These are phyloP conservation scores for Fragum fragum DNA, from an alignment of 2,888 invertebrate species.

Conservation along the genomic window DNA sequence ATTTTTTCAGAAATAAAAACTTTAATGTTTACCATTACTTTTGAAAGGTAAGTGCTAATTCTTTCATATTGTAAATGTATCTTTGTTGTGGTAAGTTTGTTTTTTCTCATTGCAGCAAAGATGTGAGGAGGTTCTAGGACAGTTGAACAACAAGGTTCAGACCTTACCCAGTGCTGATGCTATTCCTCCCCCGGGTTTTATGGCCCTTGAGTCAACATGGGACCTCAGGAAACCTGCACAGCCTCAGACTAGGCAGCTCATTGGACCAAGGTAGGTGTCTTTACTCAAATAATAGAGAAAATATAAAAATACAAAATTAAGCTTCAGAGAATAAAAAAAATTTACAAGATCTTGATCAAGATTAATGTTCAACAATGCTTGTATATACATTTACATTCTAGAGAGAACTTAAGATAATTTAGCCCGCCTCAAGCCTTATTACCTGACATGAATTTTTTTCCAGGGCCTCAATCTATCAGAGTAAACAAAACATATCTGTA, in stretches of 20 bases:
- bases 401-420: conserved; percentile 67
- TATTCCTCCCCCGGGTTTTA: conserved; percentile 69
- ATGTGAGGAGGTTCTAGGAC: conserved; percentile 83
- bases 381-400: too few species aligned
- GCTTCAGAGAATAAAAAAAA: too few species aligned
- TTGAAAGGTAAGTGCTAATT: too few species aligned
- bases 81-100: too few species aligned
- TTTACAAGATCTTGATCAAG: too few species aligned
- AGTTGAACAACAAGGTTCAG: conserved; percentile 84
- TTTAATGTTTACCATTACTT: too few species aligned
- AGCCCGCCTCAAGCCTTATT: conserved; percentile 72
- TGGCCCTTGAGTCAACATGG: conserved; percentile 79
- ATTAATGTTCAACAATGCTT: too few species aligned
- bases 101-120: conserved; percentile 76
- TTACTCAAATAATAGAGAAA: not conserved
- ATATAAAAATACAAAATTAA: too few species aligned
- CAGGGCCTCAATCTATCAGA: too few species aligned
- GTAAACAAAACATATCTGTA: not conserved
- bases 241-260: conserved; percentile 43
- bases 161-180: conserved; percentile 81
- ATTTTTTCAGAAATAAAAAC: too few species aligned
- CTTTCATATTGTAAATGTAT: too few species aligned
- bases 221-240: conserved; percentile 68
- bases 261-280: conserved; percentile 35
- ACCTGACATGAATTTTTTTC: too few species aligned